Evolutionary conservation across 2,888 invertebrate genomes (phyloP).

Genomic region (Netelia melanura): DNA sequence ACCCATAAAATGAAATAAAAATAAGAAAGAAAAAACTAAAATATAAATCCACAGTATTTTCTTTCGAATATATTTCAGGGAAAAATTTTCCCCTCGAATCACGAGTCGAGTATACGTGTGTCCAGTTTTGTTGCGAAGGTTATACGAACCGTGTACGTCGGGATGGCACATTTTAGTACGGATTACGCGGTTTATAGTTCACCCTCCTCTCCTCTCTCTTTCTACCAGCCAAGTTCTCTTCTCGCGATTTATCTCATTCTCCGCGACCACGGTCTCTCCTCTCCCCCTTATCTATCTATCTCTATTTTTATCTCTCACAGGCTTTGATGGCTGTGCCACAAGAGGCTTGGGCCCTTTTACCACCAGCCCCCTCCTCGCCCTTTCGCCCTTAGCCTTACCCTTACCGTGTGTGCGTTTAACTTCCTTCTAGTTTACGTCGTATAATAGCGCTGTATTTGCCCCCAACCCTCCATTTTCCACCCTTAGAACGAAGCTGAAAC

Average conservation of each 20-base stretch:
- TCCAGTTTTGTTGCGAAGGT: conserved; percentile 53
- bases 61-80: conserved; percentile 44
- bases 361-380: conserved; percentile 11
- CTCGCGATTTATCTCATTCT: conserved; percentile 64
- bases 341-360: conserved; percentile 48
- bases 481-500: conserved; percentile 13
- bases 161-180: conserved; percentile 78
- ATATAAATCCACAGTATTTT: conserved; percentile 22
- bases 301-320: conserved; percentile 68
- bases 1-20: neutral
- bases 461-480: neutral
- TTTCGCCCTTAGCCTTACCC: conserved; percentile 1
- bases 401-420: conserved; percentile 16
- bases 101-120: conserved; percentile 39
- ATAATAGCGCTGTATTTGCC: conserved; percentile 39
- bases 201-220: conserved; percentile 53
- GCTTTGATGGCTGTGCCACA: conserved; percentile 57
- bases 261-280: conserved; percentile 28
- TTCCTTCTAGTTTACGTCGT: conserved; percentile 37
- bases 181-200: conserved; percentile 81
- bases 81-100: conserved; percentile 25
- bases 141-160: conserved; percentile 36
- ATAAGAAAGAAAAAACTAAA: neutral
- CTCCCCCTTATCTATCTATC: conserved; percentile 67
- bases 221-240: conserved; percentile 41